Evolutionary conservation across 1,140 invertebrate species (phyloP).

Genomic region (Lucilia cuprina): DNA sequence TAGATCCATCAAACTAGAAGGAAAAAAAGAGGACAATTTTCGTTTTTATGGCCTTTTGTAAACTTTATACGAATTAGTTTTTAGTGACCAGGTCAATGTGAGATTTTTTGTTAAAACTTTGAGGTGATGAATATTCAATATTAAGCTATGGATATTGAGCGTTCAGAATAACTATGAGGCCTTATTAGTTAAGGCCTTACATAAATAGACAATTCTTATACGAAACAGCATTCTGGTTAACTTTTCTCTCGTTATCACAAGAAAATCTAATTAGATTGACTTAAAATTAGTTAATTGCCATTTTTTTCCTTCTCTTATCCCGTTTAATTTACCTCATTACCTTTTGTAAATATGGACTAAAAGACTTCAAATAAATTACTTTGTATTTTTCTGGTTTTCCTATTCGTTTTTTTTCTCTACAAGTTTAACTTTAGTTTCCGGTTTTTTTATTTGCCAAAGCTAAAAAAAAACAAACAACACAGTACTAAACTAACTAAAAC

Average conservation of each 20-base stretch:
- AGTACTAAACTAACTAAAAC: not conserved
- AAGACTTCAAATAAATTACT: not conserved
- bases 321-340: not conserved
- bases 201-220: no score
- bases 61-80: no score
- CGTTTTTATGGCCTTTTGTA: not conserved
- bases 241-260: no score
- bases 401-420: not conserved
- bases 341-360: not conserved
- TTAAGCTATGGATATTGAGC: no score
- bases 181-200: no score
- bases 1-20: not conserved
- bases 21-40: not conserved
- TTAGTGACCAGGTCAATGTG: no score
- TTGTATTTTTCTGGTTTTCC: not conserved
- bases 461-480: conserved; percentile 17
- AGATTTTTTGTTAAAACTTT: no score
- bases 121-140: no score
- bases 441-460: conserved; percentile 15
- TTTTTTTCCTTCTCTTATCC: not conserved
- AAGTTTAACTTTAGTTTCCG: not conserved
- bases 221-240: no score
- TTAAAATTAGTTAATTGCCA: not conserved
- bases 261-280: not conserved
- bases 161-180: no score